Conservation (phyloP, 2,113 vertebrate species). For the Poecilia latipinna region DNA sequence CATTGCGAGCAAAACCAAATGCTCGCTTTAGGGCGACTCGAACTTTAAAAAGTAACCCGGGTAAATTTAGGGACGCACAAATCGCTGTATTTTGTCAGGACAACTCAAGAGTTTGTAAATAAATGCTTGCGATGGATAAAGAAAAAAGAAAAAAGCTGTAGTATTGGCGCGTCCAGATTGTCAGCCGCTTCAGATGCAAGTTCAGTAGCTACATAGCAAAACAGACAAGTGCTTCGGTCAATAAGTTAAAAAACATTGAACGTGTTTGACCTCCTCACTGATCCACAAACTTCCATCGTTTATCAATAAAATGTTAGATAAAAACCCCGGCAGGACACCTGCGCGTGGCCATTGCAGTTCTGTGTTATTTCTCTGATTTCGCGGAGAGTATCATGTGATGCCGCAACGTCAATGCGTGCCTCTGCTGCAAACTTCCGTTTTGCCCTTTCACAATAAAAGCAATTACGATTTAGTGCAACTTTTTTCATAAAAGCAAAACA, state of each 20-base stretch:
- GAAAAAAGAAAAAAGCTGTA: background rate
- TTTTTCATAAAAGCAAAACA: too few species aligned
- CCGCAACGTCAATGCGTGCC: accelerated
- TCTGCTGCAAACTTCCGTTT: slow-evolving; percentile 7
- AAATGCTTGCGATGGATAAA: background rate
- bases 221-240: background rate
- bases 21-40: background rate
- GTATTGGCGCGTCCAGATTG: background rate
- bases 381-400: slow-evolving; percentile 58
- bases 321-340: background rate
- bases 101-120: background rate
- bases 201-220: slow-evolving; percentile 17
- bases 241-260: background rate
- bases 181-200: background rate
- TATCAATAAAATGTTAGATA: background rate
- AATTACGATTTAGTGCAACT: background rate
- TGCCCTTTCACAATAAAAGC: slow-evolving; percentile 31
- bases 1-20: slow-evolving; percentile 54
- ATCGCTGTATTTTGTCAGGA: background rate
- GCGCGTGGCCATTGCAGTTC: too few species aligned
- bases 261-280: background rate
- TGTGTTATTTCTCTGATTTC: background rate
- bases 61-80: too few species aligned
- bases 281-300: background rate
- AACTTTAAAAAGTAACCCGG: too few species aligned